These are phyloP conservation scores for Macrostomum lignano DNA, from an alignment of 1,140 invertebrate species.

Conservation along the genomic window DNA sequence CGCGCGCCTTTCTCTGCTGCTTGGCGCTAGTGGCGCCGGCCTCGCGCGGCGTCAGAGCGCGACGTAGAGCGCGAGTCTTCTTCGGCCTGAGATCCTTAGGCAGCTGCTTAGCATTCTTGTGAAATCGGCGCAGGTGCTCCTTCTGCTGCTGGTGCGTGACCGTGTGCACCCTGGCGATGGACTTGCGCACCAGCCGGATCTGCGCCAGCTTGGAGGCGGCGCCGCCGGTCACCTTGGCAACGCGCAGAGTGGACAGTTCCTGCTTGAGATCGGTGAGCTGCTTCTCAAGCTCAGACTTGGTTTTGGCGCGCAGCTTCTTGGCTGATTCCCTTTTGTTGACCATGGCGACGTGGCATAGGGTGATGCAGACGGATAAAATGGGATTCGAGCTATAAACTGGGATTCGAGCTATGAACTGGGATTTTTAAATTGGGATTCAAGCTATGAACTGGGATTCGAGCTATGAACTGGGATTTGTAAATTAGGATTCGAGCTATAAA, in stretches of 20 bases:
- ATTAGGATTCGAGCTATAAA: too few species aligned
- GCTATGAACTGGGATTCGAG: too few species aligned
- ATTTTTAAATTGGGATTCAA: too few species aligned
- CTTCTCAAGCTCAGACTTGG: constrained; percentile 79
- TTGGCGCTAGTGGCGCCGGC: too few species aligned
- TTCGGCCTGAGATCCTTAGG: constrained; percentile 77
- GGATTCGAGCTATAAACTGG: too few species aligned
- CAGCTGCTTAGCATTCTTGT: constrained; percentile 75
- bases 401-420: too few species aligned
- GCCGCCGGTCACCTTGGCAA: constrained; percentile 85
- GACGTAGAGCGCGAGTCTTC: constrained; percentile 62
- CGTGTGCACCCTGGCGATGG: constrained; percentile 85
- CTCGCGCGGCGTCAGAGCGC: too few species aligned
- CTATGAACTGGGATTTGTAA: too few species aligned
- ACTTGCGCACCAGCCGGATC: constrained; percentile 82
- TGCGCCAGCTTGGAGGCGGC: constrained; percentile 84
- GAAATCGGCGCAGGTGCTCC: constrained; percentile 72
- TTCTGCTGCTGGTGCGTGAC: constrained; percentile 97
- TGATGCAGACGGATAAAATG: too few species aligned
- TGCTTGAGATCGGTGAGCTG: constrained; percentile 79
- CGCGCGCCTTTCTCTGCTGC: too few species aligned
- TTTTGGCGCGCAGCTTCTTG: constrained; percentile 68
- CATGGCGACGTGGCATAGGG: too few species aligned
- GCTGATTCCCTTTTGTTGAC: constrained; percentile 64
- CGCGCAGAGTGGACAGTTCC: constrained; percentile 59